Percentiles rank a stretch among this genome's conserved stretches.
These are phyloP conservation scores for Cylas formicarius DNA, from an alignment of 1,140 invertebrate species.

Conservation along the genomic window DNA sequence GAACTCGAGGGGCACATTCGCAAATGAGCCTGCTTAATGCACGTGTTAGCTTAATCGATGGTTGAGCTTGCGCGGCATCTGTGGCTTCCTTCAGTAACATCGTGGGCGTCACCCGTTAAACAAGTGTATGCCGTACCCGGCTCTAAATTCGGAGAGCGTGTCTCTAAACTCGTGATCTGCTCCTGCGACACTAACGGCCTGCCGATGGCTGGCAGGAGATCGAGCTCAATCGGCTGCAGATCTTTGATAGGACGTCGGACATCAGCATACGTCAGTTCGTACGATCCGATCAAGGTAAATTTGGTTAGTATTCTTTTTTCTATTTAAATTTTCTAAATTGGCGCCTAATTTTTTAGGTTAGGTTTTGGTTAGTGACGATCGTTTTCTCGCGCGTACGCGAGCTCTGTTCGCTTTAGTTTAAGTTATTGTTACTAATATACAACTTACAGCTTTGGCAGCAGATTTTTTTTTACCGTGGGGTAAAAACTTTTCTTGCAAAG, in stretches of 20 bases:
- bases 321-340: too few species aligned
- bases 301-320: slow-evolving; percentile 11
- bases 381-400: too few species aligned
- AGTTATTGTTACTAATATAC: too few species aligned
- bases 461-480: too few species aligned
- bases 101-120: slow-evolving; percentile 29
- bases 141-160: slow-evolving; percentile 23
- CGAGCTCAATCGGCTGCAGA: slow-evolving; percentile 51
- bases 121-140: slow-evolving; percentile 23
- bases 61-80: slow-evolving; percentile 21
- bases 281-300: slow-evolving; percentile 49
- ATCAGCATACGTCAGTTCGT: slow-evolving; percentile 47
- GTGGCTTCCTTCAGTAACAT: slow-evolving; percentile 19
- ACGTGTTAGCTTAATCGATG: slow-evolving; percentile 26
- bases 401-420: too few species aligned
- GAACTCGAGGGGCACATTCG: too few species aligned
- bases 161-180: slow-evolving; percentile 9
- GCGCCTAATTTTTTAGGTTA: too few species aligned
- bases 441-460: too few species aligned
- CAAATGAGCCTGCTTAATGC: slow-evolving; percentile 8
- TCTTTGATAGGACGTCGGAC: slow-evolving; percentile 48
- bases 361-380: too few species aligned
- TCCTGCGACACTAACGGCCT: neutral
- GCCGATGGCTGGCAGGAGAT: slow-evolving; percentile 48
- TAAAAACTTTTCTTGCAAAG: too few species aligned